These are phyloP conservation scores for Carcharodon carcharias DNA, from an alignment of 2,797 vertebrate species.

Conservation along the genomic window DNA sequence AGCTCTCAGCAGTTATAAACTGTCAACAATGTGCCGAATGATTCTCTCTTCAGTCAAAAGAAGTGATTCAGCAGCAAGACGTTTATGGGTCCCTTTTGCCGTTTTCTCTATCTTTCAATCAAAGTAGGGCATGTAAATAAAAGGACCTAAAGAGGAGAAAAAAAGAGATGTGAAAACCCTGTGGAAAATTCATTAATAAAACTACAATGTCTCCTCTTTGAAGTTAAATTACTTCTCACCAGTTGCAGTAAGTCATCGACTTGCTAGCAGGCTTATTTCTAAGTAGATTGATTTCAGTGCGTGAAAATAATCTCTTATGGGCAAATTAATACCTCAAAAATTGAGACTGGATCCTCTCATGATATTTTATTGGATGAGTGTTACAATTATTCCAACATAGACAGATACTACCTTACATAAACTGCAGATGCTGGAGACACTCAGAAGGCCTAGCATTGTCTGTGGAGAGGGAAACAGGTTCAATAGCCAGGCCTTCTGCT, in stretches of 20 bases:
- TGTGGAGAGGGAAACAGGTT: too few relatives aligned
- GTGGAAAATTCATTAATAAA: neutral
- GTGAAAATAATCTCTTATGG: neutral
- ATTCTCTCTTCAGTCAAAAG: neutral
- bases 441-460: too few relatives aligned
- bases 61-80: too few relatives aligned
- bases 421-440: too few relatives aligned
- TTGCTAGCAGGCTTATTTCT: conserved; percentile 5
- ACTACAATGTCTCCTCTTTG: neutral
- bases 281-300: neutral
- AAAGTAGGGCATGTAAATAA: conserved; percentile 6
- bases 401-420: neutral
- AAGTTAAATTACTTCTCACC: conserved; percentile 29
- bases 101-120: neutral
- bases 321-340: neutral
- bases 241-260: neutral
- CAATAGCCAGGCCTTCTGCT: too few relatives aligned
- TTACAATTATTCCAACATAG: neutral
- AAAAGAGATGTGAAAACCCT: neutral
- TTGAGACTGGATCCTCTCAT: neutral
- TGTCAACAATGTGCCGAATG: neutral
- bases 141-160: neutral
- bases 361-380: neutral
- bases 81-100: neutral
- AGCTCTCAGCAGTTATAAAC: neutral